Conservation (phyloP, 37 sponge, comb jelly and placozoan species). For the Haliclona indistincta region DNA sequence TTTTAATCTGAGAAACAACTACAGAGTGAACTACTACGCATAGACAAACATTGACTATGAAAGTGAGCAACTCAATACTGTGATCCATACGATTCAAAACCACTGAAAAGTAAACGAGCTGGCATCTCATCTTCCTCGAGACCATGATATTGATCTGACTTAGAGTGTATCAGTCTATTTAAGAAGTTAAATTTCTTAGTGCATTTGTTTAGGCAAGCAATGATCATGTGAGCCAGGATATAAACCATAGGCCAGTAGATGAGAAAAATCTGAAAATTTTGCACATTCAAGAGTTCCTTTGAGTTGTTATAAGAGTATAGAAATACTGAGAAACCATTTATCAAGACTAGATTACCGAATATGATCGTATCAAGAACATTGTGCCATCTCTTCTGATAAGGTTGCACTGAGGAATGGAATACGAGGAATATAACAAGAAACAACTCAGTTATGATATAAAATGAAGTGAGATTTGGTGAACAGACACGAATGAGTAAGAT, state of each 20-base stretch:
- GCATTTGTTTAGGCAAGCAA: background rate
- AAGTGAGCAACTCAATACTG: too few species aligned
- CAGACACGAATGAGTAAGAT: background rate
- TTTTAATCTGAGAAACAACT: too few species aligned
- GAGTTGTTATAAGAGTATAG: background rate
- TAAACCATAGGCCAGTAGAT: background rate
- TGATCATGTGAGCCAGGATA: background rate
- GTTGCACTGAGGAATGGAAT: background rate
- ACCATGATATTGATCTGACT: background rate
- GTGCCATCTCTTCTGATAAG: background rate
- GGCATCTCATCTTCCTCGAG: background rate
- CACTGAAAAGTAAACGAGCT: background rate
- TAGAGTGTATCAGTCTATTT: background rate
- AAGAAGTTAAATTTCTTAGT: background rate
- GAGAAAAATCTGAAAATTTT: too few species aligned
- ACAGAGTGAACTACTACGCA: too few species aligned
- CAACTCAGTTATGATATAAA: background rate
- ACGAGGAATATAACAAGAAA: conserved; percentile 1
- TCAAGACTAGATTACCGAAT: background rate
- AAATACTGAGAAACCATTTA: background rate
- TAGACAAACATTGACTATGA: too few species aligned
- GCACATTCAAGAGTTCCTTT: background rate
- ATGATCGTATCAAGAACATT: conserved; percentile 2
- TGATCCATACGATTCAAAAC: too few species aligned
- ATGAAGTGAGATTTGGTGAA: background rate